Conservation (phyloP, 2,888 invertebrate genomes). For the Bombylius discolor region DNA sequence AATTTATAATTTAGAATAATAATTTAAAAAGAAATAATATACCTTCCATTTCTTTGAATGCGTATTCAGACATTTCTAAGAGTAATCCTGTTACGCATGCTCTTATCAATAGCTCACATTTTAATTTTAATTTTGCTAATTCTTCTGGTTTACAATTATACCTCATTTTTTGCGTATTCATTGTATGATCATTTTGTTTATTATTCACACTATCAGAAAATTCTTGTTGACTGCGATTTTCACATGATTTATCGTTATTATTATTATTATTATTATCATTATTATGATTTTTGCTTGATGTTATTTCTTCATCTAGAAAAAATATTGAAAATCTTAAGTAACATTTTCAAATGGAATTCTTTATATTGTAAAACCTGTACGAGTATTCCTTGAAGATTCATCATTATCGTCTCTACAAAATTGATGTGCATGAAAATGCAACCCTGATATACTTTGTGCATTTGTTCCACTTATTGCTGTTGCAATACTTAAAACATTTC, state of each 20-base stretch:
- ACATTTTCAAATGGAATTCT: too few species aligned
- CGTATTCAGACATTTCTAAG: constrained; percentile 64
- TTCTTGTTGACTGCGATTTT: neutral
- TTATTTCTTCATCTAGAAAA: neutral
- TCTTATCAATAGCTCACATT: constrained; percentile 61
- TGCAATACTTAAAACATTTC: neutral
- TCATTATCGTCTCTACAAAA: neutral
- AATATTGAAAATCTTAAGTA: neutral
- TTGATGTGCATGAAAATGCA: neutral
- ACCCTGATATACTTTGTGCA: neutral
- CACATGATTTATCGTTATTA: neutral
- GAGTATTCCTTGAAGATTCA: neutral
- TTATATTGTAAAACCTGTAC: neutral
- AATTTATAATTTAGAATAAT: neutral
- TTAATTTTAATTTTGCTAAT: constrained; percentile 55
- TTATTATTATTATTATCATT: too few species aligned
- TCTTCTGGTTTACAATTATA: constrained; percentile 72
- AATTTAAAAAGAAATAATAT: constrained; percentile 9
- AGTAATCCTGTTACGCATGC: constrained; percentile 72
- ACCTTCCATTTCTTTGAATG: constrained; percentile 82
- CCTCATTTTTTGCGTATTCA: constrained; percentile 49
- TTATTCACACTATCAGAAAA: neutral
- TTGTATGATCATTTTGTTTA: neutral
- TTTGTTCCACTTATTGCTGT: neutral
- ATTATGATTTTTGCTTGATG: neutral